Evolutionary conservation across 2,888 invertebrate genomes (phyloP).

Genomic region (Hyles lineata): DNA sequence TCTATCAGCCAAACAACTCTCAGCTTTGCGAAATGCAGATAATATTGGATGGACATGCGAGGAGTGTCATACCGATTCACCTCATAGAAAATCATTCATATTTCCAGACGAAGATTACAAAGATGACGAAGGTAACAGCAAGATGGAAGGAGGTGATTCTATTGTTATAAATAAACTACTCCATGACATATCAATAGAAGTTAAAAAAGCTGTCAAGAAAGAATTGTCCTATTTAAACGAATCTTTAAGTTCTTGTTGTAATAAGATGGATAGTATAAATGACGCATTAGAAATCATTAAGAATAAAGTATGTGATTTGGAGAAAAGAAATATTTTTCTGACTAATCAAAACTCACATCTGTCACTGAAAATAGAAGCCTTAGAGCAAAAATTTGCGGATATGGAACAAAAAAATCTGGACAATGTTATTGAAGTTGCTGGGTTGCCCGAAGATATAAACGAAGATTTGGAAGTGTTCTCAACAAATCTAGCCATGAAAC

Average conservation of each 20-base stretch:
- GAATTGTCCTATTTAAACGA: slow-evolving; percentile 2
- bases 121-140: too few species aligned
- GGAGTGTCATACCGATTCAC: background rate
- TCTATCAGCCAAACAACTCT: background rate
- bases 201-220: background rate
- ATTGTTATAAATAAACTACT: too few species aligned
- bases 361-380: background rate
- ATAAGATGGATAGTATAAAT: background rate
- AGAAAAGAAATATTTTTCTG: background rate
- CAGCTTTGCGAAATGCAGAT: background rate
- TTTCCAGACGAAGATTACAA: background rate
- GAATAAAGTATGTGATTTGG: background rate
- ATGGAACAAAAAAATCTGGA: background rate
- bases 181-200: background rate
- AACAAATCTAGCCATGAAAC: too few species aligned
- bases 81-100: background rate
- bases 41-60: background rate
- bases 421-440: too few species aligned
- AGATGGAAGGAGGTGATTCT: too few species aligned
- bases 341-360: slow-evolving; percentile 11
- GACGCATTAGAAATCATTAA: background rate
- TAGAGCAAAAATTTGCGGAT: background rate
- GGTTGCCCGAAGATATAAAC: too few species aligned
- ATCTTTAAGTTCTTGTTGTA: background rate
- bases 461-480: too few species aligned